Evolutionary conservation across 2,113 vertebrate species (phyloP).

Genomic region (Corythornis vintsioides): DNA sequence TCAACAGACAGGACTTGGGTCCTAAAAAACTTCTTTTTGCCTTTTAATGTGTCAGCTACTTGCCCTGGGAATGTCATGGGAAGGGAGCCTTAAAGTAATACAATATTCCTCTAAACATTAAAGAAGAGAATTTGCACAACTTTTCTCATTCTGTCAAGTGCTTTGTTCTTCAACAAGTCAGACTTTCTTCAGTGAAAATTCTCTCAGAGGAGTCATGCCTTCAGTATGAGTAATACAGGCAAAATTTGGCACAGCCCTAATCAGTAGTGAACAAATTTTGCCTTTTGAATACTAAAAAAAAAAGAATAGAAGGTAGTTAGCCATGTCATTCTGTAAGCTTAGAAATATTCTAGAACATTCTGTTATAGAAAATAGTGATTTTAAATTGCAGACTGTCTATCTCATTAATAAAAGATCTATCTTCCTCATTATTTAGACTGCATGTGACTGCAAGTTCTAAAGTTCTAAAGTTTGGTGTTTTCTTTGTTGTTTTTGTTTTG

Average conservation of each 20-base stretch:
- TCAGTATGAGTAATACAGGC: background rate
- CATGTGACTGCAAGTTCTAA: background rate
- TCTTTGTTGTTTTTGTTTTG: background rate
- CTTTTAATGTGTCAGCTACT: background rate
- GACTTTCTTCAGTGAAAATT: background rate
- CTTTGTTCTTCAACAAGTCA: background rate
- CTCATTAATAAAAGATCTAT: fast-evolving
- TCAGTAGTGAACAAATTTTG: background rate
- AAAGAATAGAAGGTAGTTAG: background rate
- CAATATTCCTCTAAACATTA: background rate
- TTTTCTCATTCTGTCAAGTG: background rate
- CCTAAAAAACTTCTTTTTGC: background rate
- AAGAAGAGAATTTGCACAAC: background rate
- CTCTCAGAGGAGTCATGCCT: background rate
- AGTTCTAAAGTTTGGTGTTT: background rate
- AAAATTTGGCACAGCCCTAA: background rate
- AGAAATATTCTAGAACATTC: background rate
- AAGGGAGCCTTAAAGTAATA: background rate
- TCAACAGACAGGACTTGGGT: background rate
- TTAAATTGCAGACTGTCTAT: background rate
- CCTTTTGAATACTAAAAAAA: background rate
- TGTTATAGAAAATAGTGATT: background rate
- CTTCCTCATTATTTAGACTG: background rate
- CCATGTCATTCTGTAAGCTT: background rate
- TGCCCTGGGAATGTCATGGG: background rate